phyloP scores from a whole-genome alignment of 53 echinoderm and acorn worm species.

The Holothuria leucospilota region DNA sequence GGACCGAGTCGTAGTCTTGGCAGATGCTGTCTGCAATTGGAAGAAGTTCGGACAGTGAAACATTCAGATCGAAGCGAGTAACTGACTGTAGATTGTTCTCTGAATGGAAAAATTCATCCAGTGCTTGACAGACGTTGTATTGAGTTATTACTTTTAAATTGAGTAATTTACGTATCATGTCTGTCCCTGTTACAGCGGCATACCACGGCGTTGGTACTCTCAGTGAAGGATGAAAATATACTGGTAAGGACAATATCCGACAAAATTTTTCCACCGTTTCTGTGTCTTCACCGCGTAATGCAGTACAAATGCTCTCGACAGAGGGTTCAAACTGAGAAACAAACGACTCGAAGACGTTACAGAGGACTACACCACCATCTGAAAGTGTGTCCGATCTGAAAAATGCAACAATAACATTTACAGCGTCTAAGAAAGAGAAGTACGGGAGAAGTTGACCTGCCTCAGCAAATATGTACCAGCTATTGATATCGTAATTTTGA shows the following conservation, averaged over 20 bases:
- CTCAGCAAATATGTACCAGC: neutral
- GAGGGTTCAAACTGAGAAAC: neutral
- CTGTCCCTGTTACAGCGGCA: neutral
- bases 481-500: neutral
- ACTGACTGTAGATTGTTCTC: conserved; percentile 9
- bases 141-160: neutral
- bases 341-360: conserved; percentile 11
- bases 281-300: neutral
- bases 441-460: neutral
- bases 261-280: neutral
- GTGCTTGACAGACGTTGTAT: neutral
- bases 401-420: neutral
- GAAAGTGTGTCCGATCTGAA: neutral
- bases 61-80: neutral
- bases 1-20: neutral
- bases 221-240: neutral
- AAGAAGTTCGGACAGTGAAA: neutral
- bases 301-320: neutral
- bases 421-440: neutral
- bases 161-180: neutral
- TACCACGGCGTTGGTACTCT: neutral
- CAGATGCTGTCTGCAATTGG: conserved; percentile 5
- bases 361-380: neutral
- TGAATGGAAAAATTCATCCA: neutral
- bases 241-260: neutral